Base-by-base conservation (phyloP, 2,888 invertebrate genomes). In the Synanthedon formicaeformis region DNA sequence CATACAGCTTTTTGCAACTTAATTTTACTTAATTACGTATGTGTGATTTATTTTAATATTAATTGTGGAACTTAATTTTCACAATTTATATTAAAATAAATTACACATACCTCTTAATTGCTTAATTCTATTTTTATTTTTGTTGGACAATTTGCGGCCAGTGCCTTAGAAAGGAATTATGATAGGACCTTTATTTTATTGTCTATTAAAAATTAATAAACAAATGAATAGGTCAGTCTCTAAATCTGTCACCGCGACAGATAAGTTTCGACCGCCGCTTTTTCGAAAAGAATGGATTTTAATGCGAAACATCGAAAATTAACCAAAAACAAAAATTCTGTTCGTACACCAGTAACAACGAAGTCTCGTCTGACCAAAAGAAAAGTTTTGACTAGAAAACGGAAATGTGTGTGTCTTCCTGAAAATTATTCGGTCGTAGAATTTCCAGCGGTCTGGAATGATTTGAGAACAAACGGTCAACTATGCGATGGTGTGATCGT, bases 401-500 rank as follows among this genome's bases (percentile, higher is more conserved):
- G 88, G 66, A 90, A 88, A 83, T 91, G 91, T 78, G 88, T 90
- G 64, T 91, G 91, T 73, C 81, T 89, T 57, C 89, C 91, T 60
- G 88, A 88, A 75, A 86, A 89, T 75, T 87, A 88, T 69, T 89
- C 89, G 58, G 78, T 89, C 59, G 88, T 90, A 58, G 90, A 91
- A 70, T 92, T 92, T 71, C 92, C 92, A 54, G 75, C 88, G 50
- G 89, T 92, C 66, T 92, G 92, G 92, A 90, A 90, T 67, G 92
- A 92, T 73, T 78, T 92, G 59, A 88, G 92, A 63, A 82, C 83
- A 55, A 91, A 89, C 67, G 89, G 88, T 63, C 91, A 91, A 68
- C 85, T 92, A 51, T 94, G 93, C 76, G 94, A 94, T 78, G 93
- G 93, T 16, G 78, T 87, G 16, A 90, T 94, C 53, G 81, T 88